Base-by-base conservation (phyloP, 1,140 invertebrate species). In the Maconellicoccus hirsutus region DNA sequence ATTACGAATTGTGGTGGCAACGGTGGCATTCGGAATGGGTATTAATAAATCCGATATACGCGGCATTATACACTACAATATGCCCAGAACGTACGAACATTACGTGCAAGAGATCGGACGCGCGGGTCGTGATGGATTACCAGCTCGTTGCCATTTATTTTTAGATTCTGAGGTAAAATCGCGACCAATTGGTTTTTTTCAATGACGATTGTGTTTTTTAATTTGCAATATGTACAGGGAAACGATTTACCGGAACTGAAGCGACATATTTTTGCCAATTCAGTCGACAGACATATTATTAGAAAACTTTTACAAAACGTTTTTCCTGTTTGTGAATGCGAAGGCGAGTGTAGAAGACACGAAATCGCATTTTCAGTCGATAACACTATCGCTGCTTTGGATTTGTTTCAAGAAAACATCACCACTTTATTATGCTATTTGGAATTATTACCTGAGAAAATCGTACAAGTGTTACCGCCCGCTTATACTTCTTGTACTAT, bases 1-100 rank as follows among this genome's bases (percentile, higher is more conserved):
- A 72, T 75, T 93, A 21, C 85, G 89, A 76, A 93, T 98, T 75
- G 90, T 98, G 22, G 93, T 98, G 19, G 95, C 96, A 25, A 98
- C 96, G 12, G 89, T 98, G 71, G 96, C 95, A 19, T 98, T 98
- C 83, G 94, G 94, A 27, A 98, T 98, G 96, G 96, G 96, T 29
- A 91, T 98, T 52, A 94, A 98, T 79, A 98, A 98, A 79, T 82
- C 89, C 7, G 87, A 98, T 79, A 93, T 98, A 69, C 84, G 92
- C 69, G 89, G 89, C 42, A 87, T 97, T 14, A 93, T 97, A 76
- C 94, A 97, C 80, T 96, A 89, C 76, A 94, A 95, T 77, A 92
- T 96, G 89, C 93, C 94, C 2, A 85, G 85, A 22, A 94, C 87
- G 80, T 92, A 95, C 77, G 93, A 96, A 81, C 90, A 89, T 74